A percentile compares a stretch with the other conserved stretches of the same genome.
Conservation (phyloP, 2,113 vertebrate species). For the Perccottus glenii region DNA sequence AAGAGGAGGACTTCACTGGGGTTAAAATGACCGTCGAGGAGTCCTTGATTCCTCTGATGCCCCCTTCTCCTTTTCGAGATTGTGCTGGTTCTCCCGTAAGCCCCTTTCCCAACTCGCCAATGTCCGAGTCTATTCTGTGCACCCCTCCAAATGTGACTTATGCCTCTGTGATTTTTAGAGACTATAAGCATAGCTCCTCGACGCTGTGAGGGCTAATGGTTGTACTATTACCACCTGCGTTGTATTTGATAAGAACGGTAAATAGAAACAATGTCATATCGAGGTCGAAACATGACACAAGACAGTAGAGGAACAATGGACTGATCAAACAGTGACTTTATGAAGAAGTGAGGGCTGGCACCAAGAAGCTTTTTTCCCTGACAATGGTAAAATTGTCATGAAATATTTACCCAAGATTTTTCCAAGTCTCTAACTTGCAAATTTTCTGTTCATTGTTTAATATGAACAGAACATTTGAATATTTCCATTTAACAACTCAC, state of each 20-base stretch:
- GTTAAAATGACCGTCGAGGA: slow-evolving; percentile 85
- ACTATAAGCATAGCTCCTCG: slow-evolving; percentile 96
- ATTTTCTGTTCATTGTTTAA: no score
- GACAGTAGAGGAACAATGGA: not conserved
- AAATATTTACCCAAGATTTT: no score
- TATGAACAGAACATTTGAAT: no score
- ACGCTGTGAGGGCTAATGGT: slow-evolving; percentile 82
- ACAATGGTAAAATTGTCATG: no score
- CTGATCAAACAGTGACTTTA: no score
- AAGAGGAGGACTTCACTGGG: slow-evolving; percentile 80
- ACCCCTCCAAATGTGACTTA: slow-evolving; percentile 86
- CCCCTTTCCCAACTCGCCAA: slow-evolving; percentile 86
- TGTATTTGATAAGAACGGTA: slow-evolving; percentile 16
- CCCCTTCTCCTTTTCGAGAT: slow-evolving; percentile 95
- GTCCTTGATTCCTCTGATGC: slow-evolving; percentile 85
- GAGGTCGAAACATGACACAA: slow-evolving; percentile 2
- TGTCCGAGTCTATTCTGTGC: slow-evolving; percentile 92
- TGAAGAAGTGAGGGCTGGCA: no score
- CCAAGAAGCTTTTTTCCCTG: no score
- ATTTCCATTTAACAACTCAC: no score
- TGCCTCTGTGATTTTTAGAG: slow-evolving; percentile 89
- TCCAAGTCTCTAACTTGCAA: no score
- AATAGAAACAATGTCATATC: slow-evolving; percentile 11
- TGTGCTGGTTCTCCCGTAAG: slow-evolving; percentile 82
- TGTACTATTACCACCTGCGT: slow-evolving; percentile 1